A percentile compares a stretch with the other conserved stretches of the same genome.
Evolutionary conservation across 2,113 vertebrate genomes (phyloP).

Genomic region (Mixornis gularis): DNA sequence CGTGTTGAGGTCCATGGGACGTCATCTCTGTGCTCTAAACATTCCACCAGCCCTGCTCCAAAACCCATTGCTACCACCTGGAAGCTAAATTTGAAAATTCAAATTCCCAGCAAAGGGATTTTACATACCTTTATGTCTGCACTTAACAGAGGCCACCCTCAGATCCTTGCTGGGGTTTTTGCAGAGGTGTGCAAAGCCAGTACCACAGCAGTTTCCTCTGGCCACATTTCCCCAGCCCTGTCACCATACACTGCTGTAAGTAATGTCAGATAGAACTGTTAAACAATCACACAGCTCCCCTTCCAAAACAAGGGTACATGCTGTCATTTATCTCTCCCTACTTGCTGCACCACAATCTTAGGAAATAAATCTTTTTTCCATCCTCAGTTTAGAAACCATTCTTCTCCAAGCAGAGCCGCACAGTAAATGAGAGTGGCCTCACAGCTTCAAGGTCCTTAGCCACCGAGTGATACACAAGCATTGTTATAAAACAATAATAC

Average conservation of each 20-base stretch:
- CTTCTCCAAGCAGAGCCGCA: not conserved
- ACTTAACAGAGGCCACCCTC: not conserved
- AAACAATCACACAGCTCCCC: not conserved
- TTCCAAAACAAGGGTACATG: not conserved
- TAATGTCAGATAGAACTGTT: not conserved
- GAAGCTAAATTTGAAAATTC: not conserved
- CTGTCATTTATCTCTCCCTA: not conserved
- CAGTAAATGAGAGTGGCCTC: not conserved
- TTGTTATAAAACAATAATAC: conserved; percentile 52
- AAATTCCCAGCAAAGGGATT: not conserved
- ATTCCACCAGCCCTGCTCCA: not conserved
- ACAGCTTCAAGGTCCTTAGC: conserved; percentile 17
- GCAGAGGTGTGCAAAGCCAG: not conserved
- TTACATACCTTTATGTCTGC: not conserved
- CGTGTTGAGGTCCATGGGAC: not conserved
- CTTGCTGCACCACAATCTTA: not conserved
- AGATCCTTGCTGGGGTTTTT: not conserved
- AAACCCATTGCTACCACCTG: not conserved
- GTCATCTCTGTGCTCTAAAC: too few relatives aligned
- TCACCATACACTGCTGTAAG: not conserved
- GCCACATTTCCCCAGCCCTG: not conserved
- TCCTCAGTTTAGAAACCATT: conserved; percentile 6
- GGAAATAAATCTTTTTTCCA: conserved; percentile 13
- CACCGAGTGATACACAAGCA: conserved; percentile 21
- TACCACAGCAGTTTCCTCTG: not conserved